Conservation (phyloP, 2,888 invertebrate genomes). For the Ceriagrion tenellum region DNA sequence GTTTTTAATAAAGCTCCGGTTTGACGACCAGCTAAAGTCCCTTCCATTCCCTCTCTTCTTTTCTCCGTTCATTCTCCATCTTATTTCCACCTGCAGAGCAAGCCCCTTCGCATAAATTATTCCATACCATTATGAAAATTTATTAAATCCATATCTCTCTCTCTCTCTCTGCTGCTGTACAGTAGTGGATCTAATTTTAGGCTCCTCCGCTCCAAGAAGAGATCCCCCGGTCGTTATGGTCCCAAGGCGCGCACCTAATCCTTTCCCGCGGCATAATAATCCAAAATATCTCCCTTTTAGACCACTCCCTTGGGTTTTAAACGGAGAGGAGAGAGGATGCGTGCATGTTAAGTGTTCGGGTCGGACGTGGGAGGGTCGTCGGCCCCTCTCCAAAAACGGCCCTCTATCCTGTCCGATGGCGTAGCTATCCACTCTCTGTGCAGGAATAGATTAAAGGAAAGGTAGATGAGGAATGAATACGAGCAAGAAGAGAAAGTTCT, state of each 20-base stretch:
- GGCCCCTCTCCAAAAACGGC: background rate
- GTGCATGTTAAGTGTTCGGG: background rate
- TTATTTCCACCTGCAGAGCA: background rate
- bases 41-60: background rate
- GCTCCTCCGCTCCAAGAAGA: background rate
- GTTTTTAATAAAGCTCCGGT: background rate
- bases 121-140: slow-evolving; percentile 21
- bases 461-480: too few relatives aligned
- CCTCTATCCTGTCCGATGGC: background rate
- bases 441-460: too few relatives aligned
- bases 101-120: background rate
- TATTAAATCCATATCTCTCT: slow-evolving; percentile 22
- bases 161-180: background rate
- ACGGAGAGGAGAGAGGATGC: background rate
- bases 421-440: too few relatives aligned
- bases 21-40: background rate
- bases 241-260: background rate
- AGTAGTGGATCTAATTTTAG: slow-evolving; percentile 24
- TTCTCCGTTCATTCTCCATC: background rate
- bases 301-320: background rate
- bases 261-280: background rate
- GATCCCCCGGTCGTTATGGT: background rate
- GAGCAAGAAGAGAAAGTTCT: too few relatives aligned
- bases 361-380: background rate
- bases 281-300: background rate